Conservation (phyloP, 1,140 invertebrate species). For the Monomorium pharaonis region DNA sequence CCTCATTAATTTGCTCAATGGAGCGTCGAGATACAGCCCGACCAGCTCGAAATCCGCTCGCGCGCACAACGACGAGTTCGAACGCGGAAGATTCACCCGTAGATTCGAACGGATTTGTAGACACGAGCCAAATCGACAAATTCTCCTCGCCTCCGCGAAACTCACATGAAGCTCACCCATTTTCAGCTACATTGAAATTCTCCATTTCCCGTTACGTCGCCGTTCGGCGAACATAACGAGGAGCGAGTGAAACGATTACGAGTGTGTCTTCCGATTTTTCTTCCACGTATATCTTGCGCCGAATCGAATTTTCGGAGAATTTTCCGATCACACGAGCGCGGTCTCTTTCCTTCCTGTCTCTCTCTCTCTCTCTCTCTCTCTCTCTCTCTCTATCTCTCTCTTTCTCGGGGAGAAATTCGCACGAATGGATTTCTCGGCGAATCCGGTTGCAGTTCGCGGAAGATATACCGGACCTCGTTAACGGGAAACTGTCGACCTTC, state of each 20-base stretch:
- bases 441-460: conserved; percentile 23
- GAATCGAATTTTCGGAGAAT: conserved; percentile 4
- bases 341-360: no score
- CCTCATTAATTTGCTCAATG: conserved; percentile 59
- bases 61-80: not conserved
- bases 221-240: not conserved
- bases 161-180: not conserved
- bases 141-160: not conserved
- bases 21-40: conserved; percentile 20
- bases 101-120: not conserved
- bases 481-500: conserved; percentile 47
- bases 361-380: no score
- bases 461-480: conserved; percentile 27
- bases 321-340: not conserved
- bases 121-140: not conserved
- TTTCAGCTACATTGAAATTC: not conserved
- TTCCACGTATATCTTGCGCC: not conserved
- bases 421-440: conserved; percentile 18
- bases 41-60: not conserved
- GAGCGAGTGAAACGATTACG: not conserved
- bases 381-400: no score
- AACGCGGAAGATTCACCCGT: not conserved
- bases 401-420: not conserved
- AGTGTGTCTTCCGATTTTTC: not conserved
- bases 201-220: not conserved